phyloP scores from a whole-genome alignment of 2,888 invertebrate genomes.

The Hydriomena furcata region DNA sequence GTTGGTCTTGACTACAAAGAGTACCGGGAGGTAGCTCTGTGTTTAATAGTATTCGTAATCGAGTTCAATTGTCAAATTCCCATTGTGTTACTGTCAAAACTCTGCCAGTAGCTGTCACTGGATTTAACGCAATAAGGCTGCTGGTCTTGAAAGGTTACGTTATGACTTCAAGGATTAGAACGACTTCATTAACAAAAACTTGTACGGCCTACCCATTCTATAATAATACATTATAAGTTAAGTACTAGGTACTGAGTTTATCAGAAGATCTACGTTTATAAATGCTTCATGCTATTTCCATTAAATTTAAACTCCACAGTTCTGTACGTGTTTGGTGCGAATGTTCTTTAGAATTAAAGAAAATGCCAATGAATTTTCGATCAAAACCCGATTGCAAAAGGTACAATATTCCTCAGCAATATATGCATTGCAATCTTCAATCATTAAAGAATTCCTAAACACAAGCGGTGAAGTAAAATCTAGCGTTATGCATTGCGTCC shows the following conservation, averaged over 20 bases:
- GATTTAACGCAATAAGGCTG: too few species aligned
- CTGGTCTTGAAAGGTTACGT: too few species aligned
- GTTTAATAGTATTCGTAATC: too few species aligned
- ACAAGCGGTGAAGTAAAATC: constrained; percentile 40
- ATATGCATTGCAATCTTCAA: constrained; percentile 33
- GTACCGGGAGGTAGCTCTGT: too few species aligned
- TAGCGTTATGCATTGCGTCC: constrained; percentile 36
- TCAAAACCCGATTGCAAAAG: constrained; percentile 9
- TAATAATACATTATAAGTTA: neutral
- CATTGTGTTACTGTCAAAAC: too few species aligned
- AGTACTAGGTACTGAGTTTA: constrained; percentile 1
- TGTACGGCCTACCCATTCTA: neutral
- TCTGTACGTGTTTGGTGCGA: constrained; percentile 6
- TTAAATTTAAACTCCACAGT: constrained; percentile 10
- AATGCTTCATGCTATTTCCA: constrained; percentile 13
- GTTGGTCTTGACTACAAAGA: too few species aligned
- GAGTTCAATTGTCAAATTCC: too few species aligned
- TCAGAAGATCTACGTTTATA: constrained; percentile 12
- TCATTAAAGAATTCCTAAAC: constrained; percentile 45
- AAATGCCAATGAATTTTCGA: constrained; percentile 3
- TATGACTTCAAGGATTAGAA: too few species aligned
- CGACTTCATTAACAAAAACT: too few species aligned
- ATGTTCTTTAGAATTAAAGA: neutral
- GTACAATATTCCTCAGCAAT: constrained; percentile 14
- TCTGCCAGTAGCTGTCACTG: too few species aligned